Base-by-base conservation (phyloP, 2,113 vertebrate species). In the Pseudorhombus dupliciocellatus region DNA sequence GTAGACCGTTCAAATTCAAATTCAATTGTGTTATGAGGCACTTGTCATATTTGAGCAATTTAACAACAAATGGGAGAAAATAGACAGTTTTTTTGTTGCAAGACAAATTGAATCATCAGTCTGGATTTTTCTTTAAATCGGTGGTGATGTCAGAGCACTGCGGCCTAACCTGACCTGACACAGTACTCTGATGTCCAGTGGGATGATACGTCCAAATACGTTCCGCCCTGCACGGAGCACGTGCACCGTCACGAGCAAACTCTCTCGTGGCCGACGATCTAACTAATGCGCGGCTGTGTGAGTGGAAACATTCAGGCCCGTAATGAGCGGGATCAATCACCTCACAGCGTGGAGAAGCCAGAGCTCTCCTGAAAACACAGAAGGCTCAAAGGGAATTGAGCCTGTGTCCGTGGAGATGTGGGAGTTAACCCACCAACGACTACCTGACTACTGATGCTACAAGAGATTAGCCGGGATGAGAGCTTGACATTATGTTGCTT, bases 291-390 rank as follows among this genome's bases (percentile, higher is more conserved):
- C 16, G 28, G 64, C 68, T 58, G 30, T 58, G 42, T 48, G 76
- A 77, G 78, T 37, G 67, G 68, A 80, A 74, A 83, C 75, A 67
- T 70, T 75, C 57, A 57, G 66, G 28, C 16, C 63, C 40, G 20
- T 83, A 73, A 87, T 79, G 75, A 88, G 73, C 54, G 30, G 42
- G 71, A 85, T 90, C 82, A 83, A 71, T 86, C 85, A 68, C 65
- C 53, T 10, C 18, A 16, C 73, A 44, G 65, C 37, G 16, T 82
- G 50, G 60, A 16, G 59, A 52, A 46, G 24, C 70, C 5, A 1
- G 20, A 55, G 52, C 74, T 73, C 31, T 53, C 73, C 78, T 73
- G 79, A 85, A 85, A 20, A 51, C 61, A 73, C 8, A 28, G 73
- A 73, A 77, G n/a, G 42, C 76, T 81, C 66, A 58, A 53, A 79